Evolutionary conservation across 2,888 invertebrate genomes (phyloP).

Genomic region (Nowickia ferox): DNA sequence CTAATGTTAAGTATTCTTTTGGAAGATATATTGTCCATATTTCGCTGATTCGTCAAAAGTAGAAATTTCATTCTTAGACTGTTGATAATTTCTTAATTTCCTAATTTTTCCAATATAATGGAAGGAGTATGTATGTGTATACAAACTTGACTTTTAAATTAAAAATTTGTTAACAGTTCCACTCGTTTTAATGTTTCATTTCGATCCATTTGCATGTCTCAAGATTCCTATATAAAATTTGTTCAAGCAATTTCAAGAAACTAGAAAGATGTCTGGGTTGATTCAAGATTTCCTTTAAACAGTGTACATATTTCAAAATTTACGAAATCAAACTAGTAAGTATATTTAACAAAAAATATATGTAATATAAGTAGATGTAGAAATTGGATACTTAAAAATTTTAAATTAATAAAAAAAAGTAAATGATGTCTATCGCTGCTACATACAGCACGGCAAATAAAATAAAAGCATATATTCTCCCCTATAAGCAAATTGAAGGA

Average conservation of each 20-base stretch:
- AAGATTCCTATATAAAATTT: conserved; percentile 49
- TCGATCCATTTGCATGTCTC: conserved; percentile 44
- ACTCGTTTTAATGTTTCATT: conserved; percentile 14
- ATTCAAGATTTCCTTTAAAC: conserved; percentile 17
- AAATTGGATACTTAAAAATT: too few species aligned
- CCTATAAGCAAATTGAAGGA: too few species aligned
- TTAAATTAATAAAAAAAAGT: too few species aligned
- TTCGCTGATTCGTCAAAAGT: too few species aligned
- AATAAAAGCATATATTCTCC: too few species aligned
- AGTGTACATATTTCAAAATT: not conserved
- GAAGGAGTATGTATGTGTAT: not conserved
- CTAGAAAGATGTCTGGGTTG: conserved; percentile 13
- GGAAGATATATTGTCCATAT: too few species aligned
- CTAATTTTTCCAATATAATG: not conserved
- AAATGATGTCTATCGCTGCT: too few species aligned
- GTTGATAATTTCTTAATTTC: too few species aligned
- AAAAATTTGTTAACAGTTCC: not conserved
- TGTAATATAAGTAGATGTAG: not conserved
- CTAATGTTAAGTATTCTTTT: too few species aligned
- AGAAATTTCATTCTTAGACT: too few species aligned
- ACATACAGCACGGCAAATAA: too few species aligned
- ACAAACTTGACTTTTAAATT: not conserved
- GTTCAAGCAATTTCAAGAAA: conserved; percentile 59
- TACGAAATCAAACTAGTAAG: not conserved
- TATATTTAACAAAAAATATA: not conserved